A percentile compares a stretch with the other conserved stretches of the same genome.
Evolutionary conservation across 1,140 invertebrate species (phyloP).

Genomic region (Tribolium castaneum): DNA sequence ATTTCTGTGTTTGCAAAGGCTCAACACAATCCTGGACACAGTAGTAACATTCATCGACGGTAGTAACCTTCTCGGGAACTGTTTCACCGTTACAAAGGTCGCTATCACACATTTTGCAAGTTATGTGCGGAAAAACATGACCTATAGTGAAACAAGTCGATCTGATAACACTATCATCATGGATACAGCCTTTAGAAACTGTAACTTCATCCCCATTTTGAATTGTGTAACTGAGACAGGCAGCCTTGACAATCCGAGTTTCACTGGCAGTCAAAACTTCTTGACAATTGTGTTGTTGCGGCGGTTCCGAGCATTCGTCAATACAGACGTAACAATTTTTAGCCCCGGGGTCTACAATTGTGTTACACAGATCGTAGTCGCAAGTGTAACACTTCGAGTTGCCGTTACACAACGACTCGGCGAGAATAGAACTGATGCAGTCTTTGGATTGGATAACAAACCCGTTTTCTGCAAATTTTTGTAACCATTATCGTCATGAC

Average conservation of each 20-base stretch:
- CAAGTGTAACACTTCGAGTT: background rate
- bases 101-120: background rate
- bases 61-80: no score
- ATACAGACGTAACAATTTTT: slow-evolving; percentile 5
- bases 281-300: background rate
- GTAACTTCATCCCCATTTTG: background rate
- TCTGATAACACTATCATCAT: background rate
- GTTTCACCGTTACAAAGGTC: background rate
- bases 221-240: background rate
- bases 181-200: background rate
- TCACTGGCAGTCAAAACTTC: background rate
- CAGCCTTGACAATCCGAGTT: background rate
- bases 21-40: background rate
- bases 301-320: background rate
- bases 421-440: background rate
- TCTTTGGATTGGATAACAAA: background rate
- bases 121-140: background rate
- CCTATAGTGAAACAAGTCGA: background rate
- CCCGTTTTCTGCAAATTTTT: background rate
- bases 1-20: background rate
- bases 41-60: background rate
- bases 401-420: background rate
- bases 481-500: no score
- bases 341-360: background rate
- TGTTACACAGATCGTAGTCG: background rate